phyloP scores from a whole-genome alignment of 2,888 invertebrate species.

The Leucania comma region DNA sequence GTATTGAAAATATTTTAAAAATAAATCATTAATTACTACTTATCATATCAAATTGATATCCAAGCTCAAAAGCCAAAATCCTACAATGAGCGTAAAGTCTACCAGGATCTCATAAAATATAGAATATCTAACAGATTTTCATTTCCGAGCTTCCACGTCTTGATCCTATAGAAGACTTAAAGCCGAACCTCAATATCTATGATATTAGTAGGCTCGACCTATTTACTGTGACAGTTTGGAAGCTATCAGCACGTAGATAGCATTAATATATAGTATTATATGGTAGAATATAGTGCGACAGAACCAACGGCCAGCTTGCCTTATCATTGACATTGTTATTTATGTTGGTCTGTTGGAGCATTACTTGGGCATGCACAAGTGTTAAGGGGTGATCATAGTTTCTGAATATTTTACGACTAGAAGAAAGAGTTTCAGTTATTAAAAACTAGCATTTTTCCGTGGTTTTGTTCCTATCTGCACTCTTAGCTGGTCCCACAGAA shows the following conservation, averaged over 20 bases:
- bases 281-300: slow-evolving; percentile 24
- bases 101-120: slow-evolving; percentile 47
- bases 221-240: slow-evolving; percentile 46
- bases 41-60: background rate
- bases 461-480: background rate
- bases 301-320: slow-evolving; percentile 23
- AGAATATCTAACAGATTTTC: slow-evolving; percentile 44
- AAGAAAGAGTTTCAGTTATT: background rate
- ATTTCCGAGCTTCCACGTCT: slow-evolving; percentile 31
- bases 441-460: background rate
- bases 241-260: slow-evolving; percentile 54
- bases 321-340: slow-evolving; percentile 37
- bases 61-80: background rate
- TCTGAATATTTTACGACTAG: background rate
- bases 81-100: slow-evolving; percentile 27
- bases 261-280: slow-evolving; percentile 38
- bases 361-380: slow-evolving; percentile 7
- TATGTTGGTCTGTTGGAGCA: slow-evolving; percentile 3
- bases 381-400: too few relatives aligned
- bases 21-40: too few relatives aligned
- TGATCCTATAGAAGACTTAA: slow-evolving; percentile 48
- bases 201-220: slow-evolving; percentile 46
- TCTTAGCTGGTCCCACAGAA: background rate
- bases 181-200: slow-evolving; percentile 50
- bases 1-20: too few relatives aligned